These are phyloP conservation scores for Ahaetulla prasina DNA, from an alignment of 2,113 vertebrate genomes.

Conservation along the genomic window DNA sequence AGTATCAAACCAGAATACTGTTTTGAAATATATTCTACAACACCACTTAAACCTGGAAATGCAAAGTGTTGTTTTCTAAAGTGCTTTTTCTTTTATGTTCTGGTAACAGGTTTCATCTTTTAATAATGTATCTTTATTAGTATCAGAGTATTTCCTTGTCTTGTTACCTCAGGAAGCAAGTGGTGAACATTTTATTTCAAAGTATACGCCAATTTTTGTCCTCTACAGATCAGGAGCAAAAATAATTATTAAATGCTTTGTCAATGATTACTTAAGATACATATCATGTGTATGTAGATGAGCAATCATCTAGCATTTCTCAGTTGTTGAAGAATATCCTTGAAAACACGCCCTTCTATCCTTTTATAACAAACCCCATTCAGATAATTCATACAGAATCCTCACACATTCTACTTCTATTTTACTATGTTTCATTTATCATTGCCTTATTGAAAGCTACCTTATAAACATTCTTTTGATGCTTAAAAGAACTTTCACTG, in stretches of 20 bases:
- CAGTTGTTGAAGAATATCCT: background rate
- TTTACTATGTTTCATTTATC: conserved; percentile 29
- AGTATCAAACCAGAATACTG: background rate
- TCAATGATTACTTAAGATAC: background rate
- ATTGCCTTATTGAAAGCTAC: background rate
- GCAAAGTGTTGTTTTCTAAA: background rate
- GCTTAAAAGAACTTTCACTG: conserved; percentile 20
- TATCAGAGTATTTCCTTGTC: background rate
- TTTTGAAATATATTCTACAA: background rate
- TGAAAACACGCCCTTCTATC: conserved; percentile 45
- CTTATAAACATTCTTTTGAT: conserved; percentile 8
- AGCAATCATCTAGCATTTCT: background rate
- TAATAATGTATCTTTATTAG: background rate
- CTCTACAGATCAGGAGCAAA: background rate
- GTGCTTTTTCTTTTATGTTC: background rate
- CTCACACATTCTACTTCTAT: conserved; percentile 10
- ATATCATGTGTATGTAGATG: conserved; percentile 8
- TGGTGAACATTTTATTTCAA: background rate
- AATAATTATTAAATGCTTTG: background rate
- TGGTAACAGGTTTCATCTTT: background rate
- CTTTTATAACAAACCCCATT: conserved; percentile 30
- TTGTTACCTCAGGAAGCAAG: background rate
- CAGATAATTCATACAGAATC: conserved; percentile 32
- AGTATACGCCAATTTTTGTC: background rate
- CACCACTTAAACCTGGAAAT: background rate